Base-by-base conservation (phyloP, 1,140 invertebrate species). In the Drosophila yakuba region DNA sequence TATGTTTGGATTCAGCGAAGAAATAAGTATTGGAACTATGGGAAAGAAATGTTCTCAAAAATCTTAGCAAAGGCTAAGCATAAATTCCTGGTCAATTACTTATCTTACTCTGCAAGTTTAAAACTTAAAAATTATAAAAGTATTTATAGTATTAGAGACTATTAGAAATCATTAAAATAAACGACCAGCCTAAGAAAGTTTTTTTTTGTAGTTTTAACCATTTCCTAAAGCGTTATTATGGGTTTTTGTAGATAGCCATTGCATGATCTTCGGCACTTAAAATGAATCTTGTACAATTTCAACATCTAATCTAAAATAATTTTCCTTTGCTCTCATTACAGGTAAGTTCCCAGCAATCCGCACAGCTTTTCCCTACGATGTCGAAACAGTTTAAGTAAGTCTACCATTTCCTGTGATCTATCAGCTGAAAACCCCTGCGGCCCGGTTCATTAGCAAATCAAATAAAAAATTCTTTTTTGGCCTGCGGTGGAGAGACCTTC, bases 321-420 rank as follows among this genome's bases (percentile, higher is more conserved):
- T 85, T 72, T 66, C 57, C 5, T 38, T 50, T 63, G 11, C 23
- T 82, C 55, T 88, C 60, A 74, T 82, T 86, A 20, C 83, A 83
- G 79, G 83, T 86, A 83, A 86, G 83, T 76, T 59, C 11, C 38
- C 23, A 48, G 45, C 45, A n/a, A 51, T 36, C 14, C 8, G 7
- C 52, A 20, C 12, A 43, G 11, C 25, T 8, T 17, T 52, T 25
- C 39, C 10, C 45, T 43, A 25, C 45, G 12, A 66, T 58, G 50
- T 43, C 23, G 28, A 55, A 32, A 44, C 36, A 69, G 52, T 84
- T 62, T 54, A 73, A 48, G 71, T 86, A 67, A 77, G 77, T 80
- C 60, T 69, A 57, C 64, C 75, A 88, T 82, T 86, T 86, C 82
- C 83, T 88, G 83, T 82, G 39, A 51, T 75, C 59, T 69, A 71